These are phyloP conservation scores for Hestina assimilis DNA, from an alignment of 1,140 invertebrate species.

Conservation along the genomic window DNA sequence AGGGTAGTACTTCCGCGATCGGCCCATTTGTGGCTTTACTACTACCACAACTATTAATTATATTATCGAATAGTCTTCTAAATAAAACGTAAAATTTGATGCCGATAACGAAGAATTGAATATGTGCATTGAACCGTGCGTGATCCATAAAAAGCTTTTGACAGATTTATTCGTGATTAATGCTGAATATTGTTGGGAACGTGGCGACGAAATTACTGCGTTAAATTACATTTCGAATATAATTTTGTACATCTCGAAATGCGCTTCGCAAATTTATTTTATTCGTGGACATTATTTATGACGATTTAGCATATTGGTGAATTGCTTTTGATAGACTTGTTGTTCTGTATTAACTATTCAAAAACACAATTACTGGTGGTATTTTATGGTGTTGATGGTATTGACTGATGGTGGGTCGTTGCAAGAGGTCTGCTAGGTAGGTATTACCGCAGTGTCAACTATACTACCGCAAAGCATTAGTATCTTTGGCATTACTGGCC, in stretches of 20 bases:
- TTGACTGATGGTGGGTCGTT: no score
- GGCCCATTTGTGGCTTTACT: no score
- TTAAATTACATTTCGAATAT: slow-evolving; percentile 31
- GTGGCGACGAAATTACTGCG: slow-evolving; percentile 33
- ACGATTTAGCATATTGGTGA: slow-evolving; percentile 9
- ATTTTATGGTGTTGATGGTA: no score
- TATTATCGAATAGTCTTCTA: neutral
- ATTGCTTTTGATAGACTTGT: slow-evolving; percentile 15
- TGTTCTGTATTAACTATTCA: neutral
- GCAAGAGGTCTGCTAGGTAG: no score
- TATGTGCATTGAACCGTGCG: slow-evolving; percentile 10
- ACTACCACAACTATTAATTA: no score
- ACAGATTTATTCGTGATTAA: slow-evolving; percentile 36
- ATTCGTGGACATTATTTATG: slow-evolving; percentile 18
- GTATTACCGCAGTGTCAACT: no score
- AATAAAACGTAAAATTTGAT: slow-evolving; percentile 4
- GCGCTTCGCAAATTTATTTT: slow-evolving; percentile 9
- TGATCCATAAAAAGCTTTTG: slow-evolving; percentile 40
- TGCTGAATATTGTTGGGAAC: slow-evolving; percentile 33
- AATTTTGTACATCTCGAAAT: slow-evolving; percentile 22
- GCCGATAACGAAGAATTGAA: neutral
- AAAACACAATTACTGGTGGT: no score
- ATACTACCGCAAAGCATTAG: no score
- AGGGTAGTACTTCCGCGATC: no score
- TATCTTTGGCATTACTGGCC: no score